A percentile compares a stretch with the other conserved stretches of the same genome.
Evolutionary conservation across 37 sponge, comb jelly and placozoan genomes (phyloP).

Genomic region (Bolinopsis microptera): DNA sequence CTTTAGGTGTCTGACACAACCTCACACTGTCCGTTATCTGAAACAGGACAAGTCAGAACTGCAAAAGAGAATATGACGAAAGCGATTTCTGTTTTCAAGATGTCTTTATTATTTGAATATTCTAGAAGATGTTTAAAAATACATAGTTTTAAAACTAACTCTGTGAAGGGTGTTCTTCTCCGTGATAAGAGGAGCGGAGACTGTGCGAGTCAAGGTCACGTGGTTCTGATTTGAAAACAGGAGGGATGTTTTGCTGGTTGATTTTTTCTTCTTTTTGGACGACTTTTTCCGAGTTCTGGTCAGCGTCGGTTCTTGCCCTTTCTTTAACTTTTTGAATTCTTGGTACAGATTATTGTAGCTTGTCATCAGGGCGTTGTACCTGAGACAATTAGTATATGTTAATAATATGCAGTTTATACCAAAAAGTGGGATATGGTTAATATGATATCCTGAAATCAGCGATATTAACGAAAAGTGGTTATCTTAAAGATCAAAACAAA

Average conservation of each 20-base stretch:
- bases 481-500: no score
- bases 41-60: no score
- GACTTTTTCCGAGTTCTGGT: not conserved
- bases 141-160: not conserved
- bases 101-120: no score
- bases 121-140: not conserved
- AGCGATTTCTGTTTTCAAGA: no score
- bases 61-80: no score
- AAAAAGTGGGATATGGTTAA: not conserved
- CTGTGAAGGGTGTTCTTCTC: conserved; percentile 19
- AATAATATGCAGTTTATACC: not conserved
- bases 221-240: conserved; percentile 7
- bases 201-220: not conserved
- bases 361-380: conserved; percentile 44
- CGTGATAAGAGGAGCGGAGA: not conserved
- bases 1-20: conserved; percentile 25
- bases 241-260: conserved; percentile 26
- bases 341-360: conserved; percentile 51
- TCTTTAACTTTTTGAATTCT: conserved; percentile 40
- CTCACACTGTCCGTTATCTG: not conserved
- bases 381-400: not conserved
- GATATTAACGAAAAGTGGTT: no score
- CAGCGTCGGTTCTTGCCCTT: conserved; percentile 35
- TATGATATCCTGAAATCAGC: no score
- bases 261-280: conserved; percentile 11